Base-by-base conservation (phyloP, 2,888 invertebrate species). In the Cryptocheilus praepositus region DNA sequence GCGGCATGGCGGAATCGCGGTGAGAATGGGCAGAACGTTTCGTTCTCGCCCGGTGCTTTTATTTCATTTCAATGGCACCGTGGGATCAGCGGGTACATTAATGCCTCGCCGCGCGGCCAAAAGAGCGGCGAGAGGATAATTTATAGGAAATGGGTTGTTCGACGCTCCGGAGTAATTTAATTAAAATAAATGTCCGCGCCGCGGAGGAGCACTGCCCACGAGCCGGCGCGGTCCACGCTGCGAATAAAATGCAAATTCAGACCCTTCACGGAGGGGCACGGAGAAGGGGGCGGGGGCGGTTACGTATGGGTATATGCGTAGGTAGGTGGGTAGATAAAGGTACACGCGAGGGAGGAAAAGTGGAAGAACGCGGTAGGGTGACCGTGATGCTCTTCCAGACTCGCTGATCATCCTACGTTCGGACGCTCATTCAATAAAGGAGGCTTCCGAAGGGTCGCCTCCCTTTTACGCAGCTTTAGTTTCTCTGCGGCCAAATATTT, bases 121-220 rank as follows among this genome's bases (percentile, higher is more conserved):
- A 81, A 80, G 82, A 81, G 80, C 81, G 81, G 85, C 82, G 83
- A 85, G 86, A 85, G 87, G 84, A 88, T 88, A 88, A 88, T 88
- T 89, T 89, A 89, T 89, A 89, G 88, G 88, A 89, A 89, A 89
- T 89, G 88, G 88, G 85, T 89, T 88, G 88, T 89, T 89, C 88
- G 88, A 89, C 83, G 84, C 86, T 86, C 85, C 81, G 83, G 83
- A 87, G 88, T 89, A 89, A 89, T 89, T 89, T 89, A 88, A 89
- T 89, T 89, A 89, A 89, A 89, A 88, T 89, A 89, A 89, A 89
- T 89, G 88, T 88, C 87, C 86, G 83, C 81, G 76, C 74, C 75
- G 72, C 78, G 80, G 77, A 73, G 77, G 74, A 76, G 74, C 76
- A 75, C 74, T 79, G 62, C 74, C 75, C 81, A 77, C 77, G 82